Evolutionary conservation across 1,140 invertebrate species (phyloP).

Genomic region (Lithobius niger): DNA sequence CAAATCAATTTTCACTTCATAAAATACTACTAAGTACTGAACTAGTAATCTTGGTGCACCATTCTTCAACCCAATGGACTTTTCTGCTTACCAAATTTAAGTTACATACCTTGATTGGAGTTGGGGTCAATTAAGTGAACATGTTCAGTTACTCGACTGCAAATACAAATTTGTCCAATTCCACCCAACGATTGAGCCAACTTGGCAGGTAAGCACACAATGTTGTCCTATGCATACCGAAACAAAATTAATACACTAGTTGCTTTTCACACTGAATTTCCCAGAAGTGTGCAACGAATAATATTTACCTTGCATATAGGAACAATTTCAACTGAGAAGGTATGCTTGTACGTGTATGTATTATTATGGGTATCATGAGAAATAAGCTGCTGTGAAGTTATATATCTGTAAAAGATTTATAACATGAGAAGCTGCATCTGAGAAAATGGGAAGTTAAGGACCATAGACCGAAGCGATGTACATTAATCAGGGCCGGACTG

Average conservation of each 20-base stretch:
- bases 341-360: slow-evolving; percentile 92
- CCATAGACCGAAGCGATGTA: no score
- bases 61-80: no score
- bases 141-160: slow-evolving; percentile 72
- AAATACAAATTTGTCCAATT: slow-evolving; percentile 78
- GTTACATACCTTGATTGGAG: slow-evolving; percentile 70
- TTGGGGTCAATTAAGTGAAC: slow-evolving; percentile 89
- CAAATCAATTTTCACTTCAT: no score
- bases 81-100: no score
- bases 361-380: slow-evolving; percentile 97
- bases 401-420: slow-evolving; percentile 64
- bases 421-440: no score
- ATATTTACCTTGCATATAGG: slow-evolving; percentile 72
- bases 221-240: slow-evolving; percentile 45
- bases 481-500: no score
- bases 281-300: neutral
- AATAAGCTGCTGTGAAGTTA: slow-evolving; percentile 86
- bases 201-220: slow-evolving; percentile 82
- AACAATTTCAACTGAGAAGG: slow-evolving; percentile 82
- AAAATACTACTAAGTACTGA: no score
- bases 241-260: neutral
- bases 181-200: slow-evolving; percentile 80
- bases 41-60: no score
- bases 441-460: no score
- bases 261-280: neutral